A percentile compares a stretch with the other conserved stretches of the same genome.
Evolutionary conservation across 2,113 vertebrate genomes (phyloP).

Genomic region (Saiga tatarica): DNA sequence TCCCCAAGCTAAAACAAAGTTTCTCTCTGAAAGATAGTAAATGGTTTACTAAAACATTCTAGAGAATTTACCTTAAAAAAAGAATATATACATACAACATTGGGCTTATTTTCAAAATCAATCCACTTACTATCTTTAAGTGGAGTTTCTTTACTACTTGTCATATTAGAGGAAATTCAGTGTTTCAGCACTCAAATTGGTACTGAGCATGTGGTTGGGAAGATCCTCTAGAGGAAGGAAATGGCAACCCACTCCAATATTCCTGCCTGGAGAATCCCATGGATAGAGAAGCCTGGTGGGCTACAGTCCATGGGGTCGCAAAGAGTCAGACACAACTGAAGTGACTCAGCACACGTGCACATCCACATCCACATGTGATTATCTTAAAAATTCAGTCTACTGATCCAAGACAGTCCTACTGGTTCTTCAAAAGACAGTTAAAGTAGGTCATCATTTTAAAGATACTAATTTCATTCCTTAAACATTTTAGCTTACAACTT

Average conservation of each 20-base stretch:
- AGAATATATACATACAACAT: neutral
- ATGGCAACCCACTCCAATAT: neutral
- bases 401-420: neutral
- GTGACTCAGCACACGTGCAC: neutral
- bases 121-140: neutral
- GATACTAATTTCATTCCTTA: neutral
- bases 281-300: neutral
- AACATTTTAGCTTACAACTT: neutral
- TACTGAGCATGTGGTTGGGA: neutral
- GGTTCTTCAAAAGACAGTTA: neutral
- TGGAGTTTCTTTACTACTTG: neutral
- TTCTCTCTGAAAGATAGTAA: neutral
- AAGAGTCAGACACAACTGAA: neutral
- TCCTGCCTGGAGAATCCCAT: neutral
- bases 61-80: conserved; percentile 6
- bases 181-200: neutral
- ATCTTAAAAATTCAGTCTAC: neutral
- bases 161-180: neutral
- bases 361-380: neutral
- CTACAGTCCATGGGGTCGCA: neutral
- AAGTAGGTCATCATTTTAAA: neutral
- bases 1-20: neutral
- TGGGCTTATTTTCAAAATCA: conserved; percentile 3
- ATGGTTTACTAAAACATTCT: neutral
- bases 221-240: neutral